phyloP scores from a whole-genome alignment of 2,797 vertebrate genomes.

The Brachymystax lenok region DNA sequence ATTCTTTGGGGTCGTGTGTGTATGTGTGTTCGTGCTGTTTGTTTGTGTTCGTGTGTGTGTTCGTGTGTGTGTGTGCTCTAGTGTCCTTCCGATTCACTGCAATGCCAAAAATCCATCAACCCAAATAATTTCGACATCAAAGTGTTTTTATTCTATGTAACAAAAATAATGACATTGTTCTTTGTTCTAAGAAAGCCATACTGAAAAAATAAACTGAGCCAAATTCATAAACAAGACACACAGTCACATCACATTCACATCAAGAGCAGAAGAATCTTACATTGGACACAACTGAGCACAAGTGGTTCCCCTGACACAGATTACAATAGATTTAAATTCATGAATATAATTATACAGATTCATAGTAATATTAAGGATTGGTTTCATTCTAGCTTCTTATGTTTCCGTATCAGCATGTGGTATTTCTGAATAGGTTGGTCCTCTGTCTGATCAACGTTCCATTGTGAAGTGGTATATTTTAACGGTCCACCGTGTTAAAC shows the following conservation, averaged over 20 bases:
- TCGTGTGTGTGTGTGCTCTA: no score
- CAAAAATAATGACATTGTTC: constrained; percentile 80
- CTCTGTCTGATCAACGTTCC: neutral
- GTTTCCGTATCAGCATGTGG: no score
- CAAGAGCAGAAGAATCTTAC: constrained; percentile 59
- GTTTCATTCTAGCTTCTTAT: neutral
- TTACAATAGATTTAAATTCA: constrained; percentile 39
- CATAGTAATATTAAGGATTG: neutral
- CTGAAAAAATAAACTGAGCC: constrained; percentile 40
- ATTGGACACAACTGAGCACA: constrained; percentile 70
- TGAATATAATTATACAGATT: constrained; percentile 29
- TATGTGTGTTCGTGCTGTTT: neutral
- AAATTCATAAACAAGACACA: constrained; percentile 58
- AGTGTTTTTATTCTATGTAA: constrained; percentile 81
- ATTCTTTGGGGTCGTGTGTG: constrained; percentile 20
- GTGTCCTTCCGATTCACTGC: neutral
- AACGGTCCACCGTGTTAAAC: neutral
- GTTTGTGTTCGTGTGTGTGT: neutral
- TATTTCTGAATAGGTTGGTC: neutral
- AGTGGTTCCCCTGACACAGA: constrained; percentile 52
- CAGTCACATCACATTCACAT: constrained; percentile 64
- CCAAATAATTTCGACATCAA: constrained; percentile 60
- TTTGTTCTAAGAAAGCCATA: constrained; percentile 71
- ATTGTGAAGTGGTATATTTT: neutral
- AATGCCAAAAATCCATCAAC: constrained; percentile 10